Evolutionary conservation across 2,888 invertebrate species (phyloP).

Genomic region (Polyommatus icarus): DNA sequence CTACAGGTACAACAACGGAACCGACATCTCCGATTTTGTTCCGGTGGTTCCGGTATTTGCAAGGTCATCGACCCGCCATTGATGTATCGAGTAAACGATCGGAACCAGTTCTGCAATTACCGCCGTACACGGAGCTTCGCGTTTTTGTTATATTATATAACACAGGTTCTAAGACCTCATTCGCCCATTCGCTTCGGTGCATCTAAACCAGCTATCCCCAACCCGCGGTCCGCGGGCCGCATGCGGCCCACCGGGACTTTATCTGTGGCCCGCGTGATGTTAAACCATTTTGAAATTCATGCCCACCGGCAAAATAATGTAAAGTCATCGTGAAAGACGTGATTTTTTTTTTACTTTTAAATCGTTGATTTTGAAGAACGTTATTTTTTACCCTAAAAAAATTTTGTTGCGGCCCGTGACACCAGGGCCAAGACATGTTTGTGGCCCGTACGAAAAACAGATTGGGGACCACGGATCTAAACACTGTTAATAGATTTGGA

Average conservation of each 20-base stretch:
- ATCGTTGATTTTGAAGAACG: no score
- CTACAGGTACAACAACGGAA: neutral
- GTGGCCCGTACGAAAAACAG: no score
- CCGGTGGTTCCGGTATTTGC: slow-evolving; percentile 16
- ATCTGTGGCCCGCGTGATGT: no score
- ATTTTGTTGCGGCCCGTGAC: no score
- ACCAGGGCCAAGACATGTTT: no score
- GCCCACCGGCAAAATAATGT: no score
- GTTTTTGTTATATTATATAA: slow-evolving; percentile 28
- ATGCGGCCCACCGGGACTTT: no score
- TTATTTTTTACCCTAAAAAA: no score
- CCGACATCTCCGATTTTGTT: neutral
- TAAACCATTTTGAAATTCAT: no score
- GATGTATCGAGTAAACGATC: slow-evolving; percentile 5
- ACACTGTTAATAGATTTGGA: neutral
- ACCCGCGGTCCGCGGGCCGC: no score
- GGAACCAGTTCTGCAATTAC: slow-evolving; percentile 28
- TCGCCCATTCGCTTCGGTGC: neutral
- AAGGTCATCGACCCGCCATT: slow-evolving; percentile 26
- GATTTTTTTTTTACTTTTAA: no score
- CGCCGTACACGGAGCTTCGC: neutral
- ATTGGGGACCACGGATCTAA: neutral
- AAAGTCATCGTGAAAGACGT: no score
- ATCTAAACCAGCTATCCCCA: neutral
- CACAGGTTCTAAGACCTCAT: slow-evolving; percentile 12